Conservation (phyloP, 2,888 invertebrate species). For the Callyntrura guangdongensis region DNA sequence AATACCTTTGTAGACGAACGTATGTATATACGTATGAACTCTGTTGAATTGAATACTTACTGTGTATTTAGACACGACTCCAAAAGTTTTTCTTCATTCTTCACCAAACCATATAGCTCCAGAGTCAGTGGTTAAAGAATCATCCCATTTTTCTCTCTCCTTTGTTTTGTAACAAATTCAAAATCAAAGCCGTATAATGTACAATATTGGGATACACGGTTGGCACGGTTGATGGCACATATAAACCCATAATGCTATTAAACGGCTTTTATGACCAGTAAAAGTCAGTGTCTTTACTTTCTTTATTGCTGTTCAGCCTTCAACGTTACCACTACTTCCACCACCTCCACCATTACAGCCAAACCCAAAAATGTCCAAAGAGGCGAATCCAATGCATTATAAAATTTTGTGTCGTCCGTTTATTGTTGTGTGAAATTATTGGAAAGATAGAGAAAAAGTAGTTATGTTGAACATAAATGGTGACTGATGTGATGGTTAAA, state of each 20-base stretch:
- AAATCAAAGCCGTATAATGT: slow-evolving; percentile 34
- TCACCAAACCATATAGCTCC: not conserved
- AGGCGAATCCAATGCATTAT: slow-evolving; percentile 64
- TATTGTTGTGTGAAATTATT: slow-evolving; percentile 62
- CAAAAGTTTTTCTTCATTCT: not conserved
- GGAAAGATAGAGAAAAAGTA: slow-evolving; percentile 27
- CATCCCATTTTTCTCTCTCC: not conserved
- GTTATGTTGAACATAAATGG: not conserved
- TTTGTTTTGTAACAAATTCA: slow-evolving; percentile 59
- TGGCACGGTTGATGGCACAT: too few species aligned
- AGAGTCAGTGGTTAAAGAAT: slow-evolving; percentile 25
- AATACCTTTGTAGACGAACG: not conserved
- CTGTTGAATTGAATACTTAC: not conserved
- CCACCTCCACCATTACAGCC: slow-evolving; percentile 38
- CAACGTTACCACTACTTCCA: slow-evolving; percentile 35
- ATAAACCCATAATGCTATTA: slow-evolving; percentile 42
- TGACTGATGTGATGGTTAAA: not conserved
- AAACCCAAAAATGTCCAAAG: slow-evolving; percentile 43
- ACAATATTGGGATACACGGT: not conserved
- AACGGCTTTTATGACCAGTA: slow-evolving; percentile 64
- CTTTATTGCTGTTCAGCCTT: slow-evolving; percentile 38
- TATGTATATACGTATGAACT: too few species aligned
- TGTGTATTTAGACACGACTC: not conserved
- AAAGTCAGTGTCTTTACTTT: slow-evolving; percentile 67
- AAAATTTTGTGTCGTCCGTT: slow-evolving; percentile 67